phyloP scores from a whole-genome alignment of 2,888 invertebrate species.

The Cremastobaeus sp. region DNA sequence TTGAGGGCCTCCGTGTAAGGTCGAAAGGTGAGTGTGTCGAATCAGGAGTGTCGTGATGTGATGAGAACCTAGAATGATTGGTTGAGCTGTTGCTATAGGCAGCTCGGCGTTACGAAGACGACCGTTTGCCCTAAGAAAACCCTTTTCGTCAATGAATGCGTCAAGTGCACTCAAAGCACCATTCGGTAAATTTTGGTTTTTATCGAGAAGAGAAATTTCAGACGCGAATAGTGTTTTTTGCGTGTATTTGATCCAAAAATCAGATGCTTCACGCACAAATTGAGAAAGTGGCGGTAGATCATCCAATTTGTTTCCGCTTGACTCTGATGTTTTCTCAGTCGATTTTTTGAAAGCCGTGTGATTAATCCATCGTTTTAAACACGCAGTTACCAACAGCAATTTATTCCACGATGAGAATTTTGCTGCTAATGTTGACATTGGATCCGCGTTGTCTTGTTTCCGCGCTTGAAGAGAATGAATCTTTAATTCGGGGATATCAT shows the following conservation, averaged over 20 bases:
- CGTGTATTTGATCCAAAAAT: constrained; percentile 1
- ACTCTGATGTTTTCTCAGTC: no score
- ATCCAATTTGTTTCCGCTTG: no score
- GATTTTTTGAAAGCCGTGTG: background rate
- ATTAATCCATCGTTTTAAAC: background rate
- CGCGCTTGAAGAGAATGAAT: no score
- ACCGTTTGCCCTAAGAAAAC: constrained; percentile 1
- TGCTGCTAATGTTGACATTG: no score
- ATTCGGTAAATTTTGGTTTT: background rate
- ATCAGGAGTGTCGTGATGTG: constrained; percentile 1
- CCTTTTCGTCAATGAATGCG: background rate
- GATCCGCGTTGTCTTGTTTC: no score
- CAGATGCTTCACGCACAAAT: background rate
- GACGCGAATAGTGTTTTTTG: background rate
- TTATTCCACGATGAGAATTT: background rate
- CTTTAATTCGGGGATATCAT: no score
- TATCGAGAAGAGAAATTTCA: background rate
- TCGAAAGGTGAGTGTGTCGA: constrained; percentile 17
- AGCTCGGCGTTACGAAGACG: background rate
- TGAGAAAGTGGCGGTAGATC: no score
- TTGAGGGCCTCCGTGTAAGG: constrained; percentile 44
- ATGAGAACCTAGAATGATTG: constrained; percentile 4
- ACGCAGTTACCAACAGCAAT: background rate
- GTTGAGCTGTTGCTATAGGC: background rate
- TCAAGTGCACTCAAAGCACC: background rate